Evolutionary conservation across 2,888 invertebrate species (phyloP).

Genomic region (Drosophila affinis): DNA sequence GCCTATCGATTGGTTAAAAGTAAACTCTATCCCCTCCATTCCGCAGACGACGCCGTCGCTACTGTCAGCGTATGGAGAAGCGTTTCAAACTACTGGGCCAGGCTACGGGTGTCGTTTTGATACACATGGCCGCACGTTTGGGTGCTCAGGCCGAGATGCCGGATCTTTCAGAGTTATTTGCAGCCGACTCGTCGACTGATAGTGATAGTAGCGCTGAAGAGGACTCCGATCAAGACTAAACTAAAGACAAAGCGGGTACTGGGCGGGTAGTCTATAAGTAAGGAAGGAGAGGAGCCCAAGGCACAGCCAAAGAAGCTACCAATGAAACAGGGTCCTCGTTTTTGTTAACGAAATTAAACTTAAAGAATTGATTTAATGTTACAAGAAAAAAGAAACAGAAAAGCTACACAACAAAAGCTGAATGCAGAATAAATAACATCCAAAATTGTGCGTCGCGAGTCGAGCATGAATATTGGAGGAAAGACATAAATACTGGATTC

Average conservation of each 20-base stretch:
- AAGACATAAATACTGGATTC: too few relatives aligned
- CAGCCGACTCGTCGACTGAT: background rate
- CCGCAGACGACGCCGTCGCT: conserved; percentile 75
- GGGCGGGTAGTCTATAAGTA: background rate
- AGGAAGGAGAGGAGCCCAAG: background rate
- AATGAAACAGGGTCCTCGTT: background rate
- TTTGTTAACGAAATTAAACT: background rate
- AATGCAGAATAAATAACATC: too few relatives aligned
- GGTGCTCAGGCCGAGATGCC: conserved; percentile 60
- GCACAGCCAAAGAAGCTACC: background rate
- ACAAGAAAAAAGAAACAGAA: too few relatives aligned
- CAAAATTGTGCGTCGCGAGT: too few relatives aligned
- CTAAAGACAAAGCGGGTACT: background rate
- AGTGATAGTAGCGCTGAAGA: conserved; percentile 8
- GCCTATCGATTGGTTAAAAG: background rate
- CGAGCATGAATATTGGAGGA: too few relatives aligned
- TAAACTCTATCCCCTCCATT: background rate
- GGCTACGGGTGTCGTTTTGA: conserved; percentile 75
- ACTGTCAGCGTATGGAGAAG: conserved; percentile 77
- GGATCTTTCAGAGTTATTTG: conserved; percentile 10
- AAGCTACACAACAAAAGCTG: too few relatives aligned
- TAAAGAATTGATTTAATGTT: too few relatives aligned
- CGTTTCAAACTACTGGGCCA: conserved; percentile 74
- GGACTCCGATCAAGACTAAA: background rate
- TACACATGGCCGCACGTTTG: conserved; percentile 69